Evolutionary conservation across 2,888 invertebrate species (phyloP).

Genomic region (Hermaeophaga mercurialis): DNA sequence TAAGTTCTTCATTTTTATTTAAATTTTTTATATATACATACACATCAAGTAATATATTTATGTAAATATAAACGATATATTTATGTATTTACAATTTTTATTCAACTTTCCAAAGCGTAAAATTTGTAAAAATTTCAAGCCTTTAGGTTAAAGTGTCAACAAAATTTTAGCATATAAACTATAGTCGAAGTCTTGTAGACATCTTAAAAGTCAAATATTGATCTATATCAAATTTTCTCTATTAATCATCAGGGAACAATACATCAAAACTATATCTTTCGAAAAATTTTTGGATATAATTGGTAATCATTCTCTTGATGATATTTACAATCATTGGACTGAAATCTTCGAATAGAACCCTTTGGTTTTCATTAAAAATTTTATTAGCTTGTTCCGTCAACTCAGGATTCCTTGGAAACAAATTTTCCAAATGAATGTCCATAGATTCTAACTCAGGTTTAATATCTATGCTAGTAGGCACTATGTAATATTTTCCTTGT

Average conservation of each 20-base stretch:
- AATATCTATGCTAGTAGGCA: background rate
- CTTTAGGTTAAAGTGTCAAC: no score
- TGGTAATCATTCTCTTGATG: constrained; percentile 59
- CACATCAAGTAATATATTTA: no score
- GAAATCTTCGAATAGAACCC: constrained; percentile 67
- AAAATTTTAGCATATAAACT: no score
- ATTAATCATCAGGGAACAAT: constrained; percentile 47
- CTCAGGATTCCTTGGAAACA: constrained; percentile 56
- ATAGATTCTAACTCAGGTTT: background rate
- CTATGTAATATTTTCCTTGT: constrained; percentile 1
- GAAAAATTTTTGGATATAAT: constrained; percentile 61
- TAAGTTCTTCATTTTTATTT: no score
- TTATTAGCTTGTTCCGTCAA: constrained; percentile 69
- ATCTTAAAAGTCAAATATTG: no score
- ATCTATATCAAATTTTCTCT: no score
- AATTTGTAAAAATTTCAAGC: no score
- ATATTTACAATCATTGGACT: constrained; percentile 67
- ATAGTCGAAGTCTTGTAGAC: no score
- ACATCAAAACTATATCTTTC: constrained; percentile 60
- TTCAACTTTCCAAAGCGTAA: no score
- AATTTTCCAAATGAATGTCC: constrained; percentile 3
- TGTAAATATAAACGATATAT: no score
- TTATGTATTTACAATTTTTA: no score
- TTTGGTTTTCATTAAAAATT: constrained; percentile 76
- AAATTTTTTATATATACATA: no score